Base-by-base conservation (phyloP, 2,888 invertebrate species). In the Polydrusus cervinus region DNA sequence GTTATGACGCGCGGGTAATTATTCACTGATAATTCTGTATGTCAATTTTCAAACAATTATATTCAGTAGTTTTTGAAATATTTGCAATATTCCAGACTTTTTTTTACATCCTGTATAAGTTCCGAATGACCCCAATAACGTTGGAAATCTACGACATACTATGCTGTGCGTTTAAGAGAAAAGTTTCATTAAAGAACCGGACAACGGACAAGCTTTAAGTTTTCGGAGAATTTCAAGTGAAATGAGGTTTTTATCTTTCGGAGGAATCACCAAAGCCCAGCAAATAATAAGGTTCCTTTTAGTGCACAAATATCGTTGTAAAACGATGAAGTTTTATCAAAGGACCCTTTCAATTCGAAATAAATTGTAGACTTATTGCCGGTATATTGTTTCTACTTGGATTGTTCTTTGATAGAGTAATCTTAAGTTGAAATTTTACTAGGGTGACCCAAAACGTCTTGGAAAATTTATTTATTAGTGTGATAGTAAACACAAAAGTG, bases 281-380 rank as follows among this genome's bases (percentile, higher is more conserved):
- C 34, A 55, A 34, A 55, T 67, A 47, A 69, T 55, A 67, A 55
- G 53, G 53, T 60, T 38, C 30, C 55, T 55, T 70, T 71, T 71
- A 75, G 70, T 71, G 66, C 51, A 71, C 61, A 66, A 71, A 67
- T 64, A 64, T 74, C 61, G 30, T 72, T 43, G 14, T 25, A 30
- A 45, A 53, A 34, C 38, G 57, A 51, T 43, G 60, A 66, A 66
- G 70, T 65, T 70, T 74, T 74, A 74, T 74, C 75, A 75, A 75
- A 70, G 70, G 66, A 14, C 51, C 61, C 57, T 61, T 40, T 16
- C 71, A 49, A 71, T 71, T 75, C 49, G 60, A 57, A 67, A 75
- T 71, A 75, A 75, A 75, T 75, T 75, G 70, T 60, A 60, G 51
- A 75, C 71, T 71, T 71, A 75, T 71, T 71, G 75, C 57, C 57